Base-by-base conservation (phyloP, 2,113 vertebrate genomes). In the Herpailurus yagouaroundi region DNA sequence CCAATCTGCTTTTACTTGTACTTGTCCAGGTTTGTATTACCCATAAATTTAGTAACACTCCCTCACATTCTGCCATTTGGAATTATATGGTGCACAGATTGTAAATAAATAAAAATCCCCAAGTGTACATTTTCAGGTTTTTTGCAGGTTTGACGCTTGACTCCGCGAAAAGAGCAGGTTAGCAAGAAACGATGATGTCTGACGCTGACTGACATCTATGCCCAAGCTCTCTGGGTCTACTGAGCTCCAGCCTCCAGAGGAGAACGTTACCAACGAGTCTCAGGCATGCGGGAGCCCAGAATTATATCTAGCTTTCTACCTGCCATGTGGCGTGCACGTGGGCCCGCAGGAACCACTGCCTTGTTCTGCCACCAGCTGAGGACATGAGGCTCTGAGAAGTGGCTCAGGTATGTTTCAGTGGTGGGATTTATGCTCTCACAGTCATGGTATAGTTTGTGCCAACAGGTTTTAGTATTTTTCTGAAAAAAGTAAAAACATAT, bases 1-100 rank as follows among this genome's bases (percentile, higher is more conserved):
- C 87, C 50, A 89, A 50, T 63, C 89, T 88, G 92, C 63, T 95
- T 90, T 85, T 63, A 81, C 64, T 87, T 85, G 77, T 52, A 69
- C 77, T 81, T 91, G 71, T 91, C 83, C 15, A 11, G 73, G 76
- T 97, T 96, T 89, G 69, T 8, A 36, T 50, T 45, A 66, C 14
- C 31, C 31, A 76, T 82, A 94, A 89, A 96, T n/a, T 45, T 66
- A 82, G 81, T 36, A 73, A 52, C 33, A 31, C 5, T 76, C 68
- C 52, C 89, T 94, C 38, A 38, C 38, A 68, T 74, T 97, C 48
- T 79, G 80, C 31, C 48, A 84, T 92, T 68, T 12, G 57, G 27
- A 85, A 74, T 87, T 68, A 82, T 18, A 68, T 10, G 33, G 57
- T 63, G 50, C 50, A 29, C 48, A 50, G 36, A 77, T 25, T 33